These are phyloP conservation scores for Bombylius discolor DNA, from an alignment of 2,888 invertebrate species.

Conservation along the genomic window DNA sequence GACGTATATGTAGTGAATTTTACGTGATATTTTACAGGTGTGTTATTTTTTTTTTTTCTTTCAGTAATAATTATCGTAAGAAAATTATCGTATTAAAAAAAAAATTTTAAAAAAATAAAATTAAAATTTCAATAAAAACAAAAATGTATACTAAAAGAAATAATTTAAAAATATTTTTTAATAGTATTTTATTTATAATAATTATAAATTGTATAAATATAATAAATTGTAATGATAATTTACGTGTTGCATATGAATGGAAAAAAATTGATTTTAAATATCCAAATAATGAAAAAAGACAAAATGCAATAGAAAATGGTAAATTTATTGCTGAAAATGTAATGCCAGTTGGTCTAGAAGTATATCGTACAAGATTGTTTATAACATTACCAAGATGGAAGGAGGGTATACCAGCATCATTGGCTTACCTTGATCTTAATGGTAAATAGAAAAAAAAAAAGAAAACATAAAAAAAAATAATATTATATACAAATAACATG, in stretches of 20 bases:
- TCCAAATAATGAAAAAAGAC: constrained; percentile 42
- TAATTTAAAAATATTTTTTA: too few species aligned
- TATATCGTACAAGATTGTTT: constrained; percentile 53
- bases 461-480: too few species aligned
- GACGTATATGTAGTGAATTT: too few species aligned
- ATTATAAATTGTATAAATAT: background rate
- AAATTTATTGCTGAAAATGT: constrained; percentile 57
- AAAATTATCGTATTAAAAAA: too few species aligned
- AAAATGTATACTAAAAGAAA: too few species aligned
- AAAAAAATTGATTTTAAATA: constrained; percentile 58
- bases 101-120: too few species aligned
- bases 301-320: constrained; percentile 44
- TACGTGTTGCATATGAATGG: constrained; percentile 59
- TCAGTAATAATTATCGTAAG: too few species aligned
- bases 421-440: constrained; percentile 58
- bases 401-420: constrained; percentile 57
- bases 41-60: too few species aligned
- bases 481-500: too few species aligned
- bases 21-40: too few species aligned
- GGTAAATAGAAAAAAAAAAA: constrained; percentile 38
- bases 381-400: constrained; percentile 65
- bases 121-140: too few species aligned
- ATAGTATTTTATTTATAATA: too few species aligned
- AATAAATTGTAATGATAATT: constrained; percentile 44
- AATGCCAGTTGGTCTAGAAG: constrained; percentile 61